Evolutionary conservation across 2,797 vertebrate genomes (phyloP).

Genomic region (Cossypha niveicapilla): DNA sequence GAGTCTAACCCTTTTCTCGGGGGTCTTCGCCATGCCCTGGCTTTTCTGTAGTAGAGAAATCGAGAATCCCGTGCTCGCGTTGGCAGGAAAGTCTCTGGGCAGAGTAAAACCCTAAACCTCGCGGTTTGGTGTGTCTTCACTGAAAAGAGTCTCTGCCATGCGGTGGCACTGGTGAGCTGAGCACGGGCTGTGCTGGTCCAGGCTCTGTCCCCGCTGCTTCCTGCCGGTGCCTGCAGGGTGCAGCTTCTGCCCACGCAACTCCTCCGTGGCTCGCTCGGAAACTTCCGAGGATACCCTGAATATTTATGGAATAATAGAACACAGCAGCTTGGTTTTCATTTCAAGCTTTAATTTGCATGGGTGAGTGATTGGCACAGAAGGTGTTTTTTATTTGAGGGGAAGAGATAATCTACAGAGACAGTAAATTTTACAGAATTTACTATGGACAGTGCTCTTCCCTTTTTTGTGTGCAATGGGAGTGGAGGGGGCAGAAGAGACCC

Average conservation of each 20-base stretch:
- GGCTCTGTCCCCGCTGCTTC: fast-evolving
- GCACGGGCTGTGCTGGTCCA: neutral
- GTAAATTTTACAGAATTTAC: neutral
- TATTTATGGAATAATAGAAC: neutral
- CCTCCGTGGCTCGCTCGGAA: neutral
- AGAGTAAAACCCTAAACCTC: neutral
- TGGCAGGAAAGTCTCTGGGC: neutral
- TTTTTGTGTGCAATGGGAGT: neutral
- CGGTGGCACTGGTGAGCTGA: conserved; percentile 69
- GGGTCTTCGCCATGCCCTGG: fast-evolving
- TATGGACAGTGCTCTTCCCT: neutral
- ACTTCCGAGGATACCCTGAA: neutral
- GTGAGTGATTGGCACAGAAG: neutral
- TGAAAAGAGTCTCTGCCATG: conserved; percentile 1
- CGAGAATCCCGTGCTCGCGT: fast-evolving
- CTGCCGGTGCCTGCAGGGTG: neutral
- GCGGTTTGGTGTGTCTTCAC: neutral
- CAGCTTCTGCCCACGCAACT: neutral
- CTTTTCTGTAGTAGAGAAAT: neutral
- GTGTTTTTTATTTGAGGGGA: neutral
- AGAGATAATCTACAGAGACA: neutral
- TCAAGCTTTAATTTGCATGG: neutral
- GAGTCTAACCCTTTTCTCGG: neutral
- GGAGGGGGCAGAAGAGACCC: neutral
- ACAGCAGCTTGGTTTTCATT: neutral